phyloP scores from a whole-genome alignment of 2,113 vertebrate genomes.

The Hemibagrus wyckioides region DNA sequence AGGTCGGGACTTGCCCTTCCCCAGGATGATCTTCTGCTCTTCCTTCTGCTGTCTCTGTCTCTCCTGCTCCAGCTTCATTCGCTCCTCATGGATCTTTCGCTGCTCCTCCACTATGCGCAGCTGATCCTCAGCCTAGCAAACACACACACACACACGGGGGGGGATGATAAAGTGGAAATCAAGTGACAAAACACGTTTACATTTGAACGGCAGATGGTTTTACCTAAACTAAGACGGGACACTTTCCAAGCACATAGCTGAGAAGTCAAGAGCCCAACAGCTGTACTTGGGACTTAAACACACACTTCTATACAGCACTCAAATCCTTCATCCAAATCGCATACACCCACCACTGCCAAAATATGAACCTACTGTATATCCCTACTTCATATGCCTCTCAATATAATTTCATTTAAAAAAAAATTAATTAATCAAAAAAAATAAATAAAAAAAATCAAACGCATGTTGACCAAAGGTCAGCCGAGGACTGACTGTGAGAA shows the following conservation, averaged over 20 bases:
- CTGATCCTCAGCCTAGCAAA: conserved; percentile 93
- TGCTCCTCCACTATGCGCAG: conserved; percentile 99
- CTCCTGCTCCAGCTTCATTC: conserved; percentile 99
- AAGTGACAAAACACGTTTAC: neutral
- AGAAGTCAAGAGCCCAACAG: neutral
- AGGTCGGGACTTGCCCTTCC: conserved; percentile 98
- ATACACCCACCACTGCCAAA: neutral
- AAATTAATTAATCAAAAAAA: too few species aligned
- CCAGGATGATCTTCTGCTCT: conserved; percentile 99
- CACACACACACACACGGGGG: conserved; percentile 56
- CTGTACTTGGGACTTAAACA: neutral
- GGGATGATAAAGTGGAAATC: too few species aligned
- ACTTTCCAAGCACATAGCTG: neutral
- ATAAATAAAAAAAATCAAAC: neutral
- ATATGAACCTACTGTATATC: neutral
- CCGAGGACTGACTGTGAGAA: neutral
- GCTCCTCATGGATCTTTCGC: conserved; percentile 99
- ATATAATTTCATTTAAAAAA: neutral
- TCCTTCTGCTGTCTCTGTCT: conserved; percentile 98
- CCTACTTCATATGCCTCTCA: neutral
- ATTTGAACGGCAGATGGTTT: neutral
- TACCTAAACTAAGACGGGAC: neutral
- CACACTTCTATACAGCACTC: neutral
- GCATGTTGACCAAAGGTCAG: conserved; percentile 24
- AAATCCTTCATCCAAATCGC: neutral